phyloP scores from a whole-genome alignment of 2,888 invertebrate genomes.

The Brachylomia viminalis region DNA sequence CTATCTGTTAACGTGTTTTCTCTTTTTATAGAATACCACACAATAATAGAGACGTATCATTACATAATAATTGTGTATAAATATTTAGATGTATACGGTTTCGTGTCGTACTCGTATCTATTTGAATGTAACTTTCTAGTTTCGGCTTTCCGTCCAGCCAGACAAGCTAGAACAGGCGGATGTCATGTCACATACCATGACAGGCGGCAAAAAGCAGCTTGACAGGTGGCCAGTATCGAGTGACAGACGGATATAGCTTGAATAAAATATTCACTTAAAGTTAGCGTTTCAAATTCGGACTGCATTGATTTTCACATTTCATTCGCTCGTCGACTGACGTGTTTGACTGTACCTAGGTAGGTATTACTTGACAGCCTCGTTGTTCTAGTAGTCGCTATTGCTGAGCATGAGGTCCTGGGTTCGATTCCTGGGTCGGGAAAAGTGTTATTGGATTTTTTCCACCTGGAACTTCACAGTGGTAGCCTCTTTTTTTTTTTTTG shows the following conservation, averaged over 20 bases:
- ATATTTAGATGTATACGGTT: conserved; percentile 56
- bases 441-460: neutral
- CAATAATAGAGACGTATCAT: conserved; percentile 62
- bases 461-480: neutral
- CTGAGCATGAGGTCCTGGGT: neutral
- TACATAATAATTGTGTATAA: conserved; percentile 57
- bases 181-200: conserved; percentile 31
- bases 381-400: neutral
- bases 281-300: conserved; percentile 20
- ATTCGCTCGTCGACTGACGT: conserved; percentile 12
- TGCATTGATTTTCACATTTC: conserved; percentile 30
- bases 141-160: conserved; percentile 24
- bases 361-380: neutral
- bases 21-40: conserved; percentile 65
- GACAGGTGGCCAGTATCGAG: conserved; percentile 3
- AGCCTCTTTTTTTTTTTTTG: too few relatives aligned
- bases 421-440: neutral
- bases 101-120: conserved; percentile 16
- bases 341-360: conserved; percentile 12
- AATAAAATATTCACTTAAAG: conserved; percentile 35
- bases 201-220: conserved; percentile 25
- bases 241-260: conserved; percentile 23
- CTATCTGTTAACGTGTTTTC: conserved; percentile 61
- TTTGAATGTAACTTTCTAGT: conserved; percentile 47
- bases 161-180: conserved; percentile 37